A percentile compares a stretch with the other conserved stretches of the same genome.
Evolutionary conservation across 2,888 invertebrate genomes (phyloP).

Genomic region (Nomada fucata): DNA sequence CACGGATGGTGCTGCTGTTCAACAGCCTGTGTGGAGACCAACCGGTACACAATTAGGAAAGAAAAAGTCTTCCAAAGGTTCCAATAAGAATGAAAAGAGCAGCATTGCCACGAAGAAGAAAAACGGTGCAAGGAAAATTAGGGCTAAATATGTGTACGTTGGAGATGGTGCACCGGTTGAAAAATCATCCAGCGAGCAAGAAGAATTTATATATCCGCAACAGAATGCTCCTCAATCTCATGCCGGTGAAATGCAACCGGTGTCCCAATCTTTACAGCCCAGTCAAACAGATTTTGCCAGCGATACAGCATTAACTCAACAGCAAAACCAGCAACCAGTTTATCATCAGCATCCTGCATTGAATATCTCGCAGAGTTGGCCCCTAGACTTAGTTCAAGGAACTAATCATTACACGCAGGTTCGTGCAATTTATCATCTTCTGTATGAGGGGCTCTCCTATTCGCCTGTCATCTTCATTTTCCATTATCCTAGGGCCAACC

Average conservation of each 20-base stretch:
- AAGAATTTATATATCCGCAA: conserved; percentile 67
- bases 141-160: conserved; percentile 64
- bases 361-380: conserved; percentile 80
- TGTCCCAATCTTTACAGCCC: conserved; percentile 52
- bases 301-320: conserved; percentile 68
- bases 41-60: conserved; percentile 82
- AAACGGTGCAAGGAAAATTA: conserved; percentile 66
- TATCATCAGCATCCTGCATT: conserved; percentile 77
- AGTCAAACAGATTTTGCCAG: conserved; percentile 73
- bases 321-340: conserved; percentile 75
- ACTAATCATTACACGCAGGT: conserved; percentile 80
- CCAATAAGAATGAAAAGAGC: conserved; percentile 66
- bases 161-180: conserved; percentile 66
- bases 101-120: conserved; percentile 70
- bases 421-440: neutral
- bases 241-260: conserved; percentile 63
- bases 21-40: conserved; percentile 83
- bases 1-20: conserved; percentile 78
- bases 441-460: neutral
- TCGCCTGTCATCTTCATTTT: too few relatives aligned
- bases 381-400: conserved; percentile 81
- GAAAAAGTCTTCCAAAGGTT: conserved; percentile 75
- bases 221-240: conserved; percentile 66
- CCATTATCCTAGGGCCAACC: conserved; percentile 24
- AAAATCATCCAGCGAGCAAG: conserved; percentile 55